Conservation (phyloP, 2,113 vertebrate genomes). For the Eurystomus gularis region DNA sequence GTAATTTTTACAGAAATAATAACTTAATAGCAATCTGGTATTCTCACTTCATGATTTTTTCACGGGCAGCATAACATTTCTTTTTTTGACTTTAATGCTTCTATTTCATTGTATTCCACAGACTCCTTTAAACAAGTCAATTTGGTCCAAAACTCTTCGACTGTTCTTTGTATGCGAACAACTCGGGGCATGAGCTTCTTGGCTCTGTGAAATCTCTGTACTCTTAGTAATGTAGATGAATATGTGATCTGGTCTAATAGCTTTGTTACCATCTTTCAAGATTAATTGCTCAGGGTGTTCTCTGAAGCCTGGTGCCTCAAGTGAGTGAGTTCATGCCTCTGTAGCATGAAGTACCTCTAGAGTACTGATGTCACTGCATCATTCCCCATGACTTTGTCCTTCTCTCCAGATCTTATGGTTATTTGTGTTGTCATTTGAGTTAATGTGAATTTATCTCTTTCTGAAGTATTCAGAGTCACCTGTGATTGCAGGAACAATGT, state of each 20-base stretch:
- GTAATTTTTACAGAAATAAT: background rate
- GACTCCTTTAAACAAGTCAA: background rate
- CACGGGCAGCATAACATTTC: background rate
- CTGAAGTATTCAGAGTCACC: background rate
- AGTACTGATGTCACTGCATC: background rate
- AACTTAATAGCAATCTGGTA: background rate
- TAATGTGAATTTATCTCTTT: background rate
- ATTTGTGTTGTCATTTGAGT: background rate
- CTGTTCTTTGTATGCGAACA: background rate
- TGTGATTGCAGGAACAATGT: background rate
- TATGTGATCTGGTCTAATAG: background rate
- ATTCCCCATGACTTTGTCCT: background rate
- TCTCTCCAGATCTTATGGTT: background rate
- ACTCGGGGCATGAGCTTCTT: background rate
- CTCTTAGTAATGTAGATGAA: background rate
- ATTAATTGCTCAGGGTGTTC: background rate
- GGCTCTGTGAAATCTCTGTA: background rate
- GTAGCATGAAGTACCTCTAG: background rate
- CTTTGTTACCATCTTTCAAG: background rate
- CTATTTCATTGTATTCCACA: background rate
- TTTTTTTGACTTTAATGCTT: background rate
- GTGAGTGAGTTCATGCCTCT: background rate
- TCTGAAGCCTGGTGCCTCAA: background rate
- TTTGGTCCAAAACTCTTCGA: background rate
- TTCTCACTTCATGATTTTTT: background rate